phyloP scores from a whole-genome alignment of 2,797 vertebrate species.

The Forpus xanthops region DNA sequence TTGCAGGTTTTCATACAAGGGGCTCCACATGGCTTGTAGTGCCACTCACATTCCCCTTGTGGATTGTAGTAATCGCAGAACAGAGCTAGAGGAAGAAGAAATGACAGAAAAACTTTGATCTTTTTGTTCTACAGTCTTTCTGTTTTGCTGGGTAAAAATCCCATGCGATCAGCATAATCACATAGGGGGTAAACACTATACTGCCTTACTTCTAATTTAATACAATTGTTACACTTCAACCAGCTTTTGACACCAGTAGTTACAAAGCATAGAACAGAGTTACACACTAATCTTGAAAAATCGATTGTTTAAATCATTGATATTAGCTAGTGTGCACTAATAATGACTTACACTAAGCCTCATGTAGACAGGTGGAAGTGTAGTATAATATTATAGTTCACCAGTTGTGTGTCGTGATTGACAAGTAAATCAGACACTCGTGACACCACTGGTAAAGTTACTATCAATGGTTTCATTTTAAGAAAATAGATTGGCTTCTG shows the following conservation, averaged over 20 bases:
- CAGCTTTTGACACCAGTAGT: not conserved
- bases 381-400: not conserved
- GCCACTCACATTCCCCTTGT: conserved; percentile 77
- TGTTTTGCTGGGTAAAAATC: not conserved
- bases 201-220: not conserved
- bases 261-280: not conserved
- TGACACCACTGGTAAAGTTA: not conserved
- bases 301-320: not conserved
- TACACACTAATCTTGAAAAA: not conserved
- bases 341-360: not conserved
- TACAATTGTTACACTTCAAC: not conserved
- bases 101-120: not conserved
- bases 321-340: not conserved
- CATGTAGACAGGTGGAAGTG: not conserved
- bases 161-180: not conserved
- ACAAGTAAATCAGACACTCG: not conserved
- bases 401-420: not conserved
- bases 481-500: not conserved
- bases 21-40: conserved; percentile 77
- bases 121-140: not conserved
- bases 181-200: not conserved
- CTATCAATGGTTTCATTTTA: not conserved
- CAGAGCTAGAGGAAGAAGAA: conserved; percentile 78
- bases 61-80: conserved; percentile 89
- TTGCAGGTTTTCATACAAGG: conserved; percentile 87